A percentile compares a stretch with the other conserved stretches of the same genome.
Conservation (phyloP, 2,113 vertebrate species). For the Raphicerus campestris region DNA sequence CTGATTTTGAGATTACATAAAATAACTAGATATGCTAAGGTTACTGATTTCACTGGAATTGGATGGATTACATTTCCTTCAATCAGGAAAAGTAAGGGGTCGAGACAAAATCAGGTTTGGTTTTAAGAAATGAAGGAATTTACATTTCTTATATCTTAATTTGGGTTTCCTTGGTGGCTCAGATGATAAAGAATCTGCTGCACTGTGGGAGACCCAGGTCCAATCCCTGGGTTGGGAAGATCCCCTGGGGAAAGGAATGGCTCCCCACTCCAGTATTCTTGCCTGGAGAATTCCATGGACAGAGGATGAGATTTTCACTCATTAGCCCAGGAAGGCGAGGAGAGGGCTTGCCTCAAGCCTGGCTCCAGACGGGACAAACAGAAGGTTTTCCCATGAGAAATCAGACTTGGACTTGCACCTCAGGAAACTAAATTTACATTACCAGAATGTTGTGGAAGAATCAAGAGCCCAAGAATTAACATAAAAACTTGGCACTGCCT, state of each 20-base stretch:
- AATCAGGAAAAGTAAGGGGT: background rate
- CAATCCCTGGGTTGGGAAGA: background rate
- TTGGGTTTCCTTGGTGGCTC: background rate
- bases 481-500: background rate
- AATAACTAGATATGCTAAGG: background rate
- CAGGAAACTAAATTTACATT: background rate
- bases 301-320: background rate
- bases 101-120: background rate
- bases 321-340: background rate
- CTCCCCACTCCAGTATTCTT: background rate
- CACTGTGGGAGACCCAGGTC: background rate
- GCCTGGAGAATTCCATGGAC: background rate
- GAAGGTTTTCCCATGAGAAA: background rate
- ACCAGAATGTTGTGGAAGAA: background rate
- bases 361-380: background rate
- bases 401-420: background rate
- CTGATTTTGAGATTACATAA: background rate
- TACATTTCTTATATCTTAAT: background rate
- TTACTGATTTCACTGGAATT: background rate
- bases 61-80: background rate
- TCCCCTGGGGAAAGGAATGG: background rate
- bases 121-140: background rate
- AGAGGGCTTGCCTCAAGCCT: background rate
- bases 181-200: background rate
- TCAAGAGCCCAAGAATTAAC: background rate